A percentile compares a stretch with the other conserved stretches of the same genome.
These are phyloP conservation scores for Macrophya annulata DNA, from an alignment of 2,888 invertebrate genomes.

Conservation along the genomic window DNA sequence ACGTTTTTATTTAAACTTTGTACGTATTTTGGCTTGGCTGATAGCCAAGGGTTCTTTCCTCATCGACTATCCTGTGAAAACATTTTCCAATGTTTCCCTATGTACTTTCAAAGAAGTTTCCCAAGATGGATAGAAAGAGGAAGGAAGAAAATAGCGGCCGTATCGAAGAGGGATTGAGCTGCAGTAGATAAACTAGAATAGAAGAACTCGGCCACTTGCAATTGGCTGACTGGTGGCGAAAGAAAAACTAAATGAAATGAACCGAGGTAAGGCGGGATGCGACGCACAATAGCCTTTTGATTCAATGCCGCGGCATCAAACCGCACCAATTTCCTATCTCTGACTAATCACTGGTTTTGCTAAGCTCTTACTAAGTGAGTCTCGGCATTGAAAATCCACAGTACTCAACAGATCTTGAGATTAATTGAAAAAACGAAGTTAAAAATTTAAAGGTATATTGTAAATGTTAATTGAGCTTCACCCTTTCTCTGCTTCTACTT, in stretches of 20 bases:
- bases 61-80: constrained; percentile 47
- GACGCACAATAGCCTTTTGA: constrained; percentile 50
- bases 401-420: neutral
- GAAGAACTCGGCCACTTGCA: constrained; percentile 2
- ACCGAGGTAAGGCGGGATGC: constrained; percentile 23
- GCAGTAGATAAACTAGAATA: constrained; percentile 38
- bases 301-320: constrained; percentile 53
- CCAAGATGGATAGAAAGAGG: constrained; percentile 10
- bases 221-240: constrained; percentile 44
- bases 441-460: neutral
- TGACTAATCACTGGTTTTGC: constrained; percentile 45
- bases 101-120: constrained; percentile 12
- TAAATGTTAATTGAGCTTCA: neutral
- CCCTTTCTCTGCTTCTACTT: neutral
- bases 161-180: neutral
- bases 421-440: neutral
- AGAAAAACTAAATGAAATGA: constrained; percentile 16
- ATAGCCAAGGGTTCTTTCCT: constrained; percentile 24
- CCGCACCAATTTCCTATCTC: constrained; percentile 44
- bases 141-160: neutral
- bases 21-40: constrained; percentile 34
- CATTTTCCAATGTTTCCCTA: constrained; percentile 55
- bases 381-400: constrained; percentile 15
- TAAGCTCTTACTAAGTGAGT: constrained; percentile 26
- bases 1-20: neutral